Evolutionary conservation across 1,140 invertebrate species (phyloP), one percentile per base, ranked within the genome.

Genomic region (Zaprionus africanus): DNA sequence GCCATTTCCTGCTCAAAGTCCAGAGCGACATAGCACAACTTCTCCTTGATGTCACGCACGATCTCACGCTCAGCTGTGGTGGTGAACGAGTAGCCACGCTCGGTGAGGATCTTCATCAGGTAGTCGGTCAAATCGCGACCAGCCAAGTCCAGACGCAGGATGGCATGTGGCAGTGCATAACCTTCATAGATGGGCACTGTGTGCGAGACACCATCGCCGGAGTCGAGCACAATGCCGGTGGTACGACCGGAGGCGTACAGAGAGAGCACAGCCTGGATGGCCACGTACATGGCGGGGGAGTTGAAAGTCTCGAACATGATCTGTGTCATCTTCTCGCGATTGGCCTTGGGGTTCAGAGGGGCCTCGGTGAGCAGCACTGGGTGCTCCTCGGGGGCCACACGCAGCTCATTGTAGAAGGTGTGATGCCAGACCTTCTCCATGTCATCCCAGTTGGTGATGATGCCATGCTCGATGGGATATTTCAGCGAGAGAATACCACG

Each of bases 1-100:
- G 96, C 95, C 97, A 97, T 97, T 94, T 97, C 97, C 92, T 97
- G 96, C 92, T 97, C 96, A 82, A 97, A 97, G 93, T 97, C 96
- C 43, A 97, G 92, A 22, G 96, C 96, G 24, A 97, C 96, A 92
- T 97, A 97, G 93, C 96, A 97, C n/a, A 97, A 93, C 92, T 97
- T 97, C 91, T 97, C 96, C 93, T 97, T 97, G 93, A 97, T 97
- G 93, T 98, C 97, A 71, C 97, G 94, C 28, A 97, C 97, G 83
- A 97, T 97, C 94, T 97, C 96, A 76, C 96, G 94, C 92, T 97
- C 96, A 81, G 96, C 96, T 6, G 95, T 96, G 76, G 95, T 95
- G 46, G 95, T 95, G 93, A 96, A 95, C 15, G 94, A 95, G 88
- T 95, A 95, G 76, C 95, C 95, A 72, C 97, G 94, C 93, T 98